Evolutionary conservation across 2,888 invertebrate genomes (phyloP).

Genomic region (Pollenia amentaria): DNA sequence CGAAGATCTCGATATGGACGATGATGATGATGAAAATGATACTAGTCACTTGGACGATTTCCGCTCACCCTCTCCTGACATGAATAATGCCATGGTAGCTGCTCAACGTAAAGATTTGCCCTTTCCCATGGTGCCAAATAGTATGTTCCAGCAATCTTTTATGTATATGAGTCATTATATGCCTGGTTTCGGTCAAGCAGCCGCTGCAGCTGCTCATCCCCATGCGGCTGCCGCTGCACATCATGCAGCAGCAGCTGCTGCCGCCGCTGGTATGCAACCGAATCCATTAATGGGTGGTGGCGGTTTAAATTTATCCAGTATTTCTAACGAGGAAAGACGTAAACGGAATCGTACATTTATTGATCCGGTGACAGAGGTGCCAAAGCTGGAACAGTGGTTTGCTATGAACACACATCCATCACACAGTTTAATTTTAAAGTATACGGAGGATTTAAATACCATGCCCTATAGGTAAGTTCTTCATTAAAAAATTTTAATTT

Average conservation of each 20-base stretch:
- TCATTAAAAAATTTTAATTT: not conserved
- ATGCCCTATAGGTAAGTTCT: conserved; percentile 91
- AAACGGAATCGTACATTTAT: conserved; percentile 99
- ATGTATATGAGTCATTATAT: conserved; percentile 97
- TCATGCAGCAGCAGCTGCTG: conserved; percentile 85
- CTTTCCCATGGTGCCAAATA: conserved; percentile 93
- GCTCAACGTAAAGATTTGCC: conserved; percentile 87
- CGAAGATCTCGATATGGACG: conserved; percentile 83
- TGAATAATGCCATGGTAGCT: conserved; percentile 78
- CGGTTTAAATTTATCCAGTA: conserved; percentile 87
- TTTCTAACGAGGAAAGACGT: conserved; percentile 93
- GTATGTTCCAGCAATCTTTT: conserved; percentile 95
- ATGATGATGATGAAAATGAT: conserved; percentile 84
- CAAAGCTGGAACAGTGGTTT: conserved; percentile 97
- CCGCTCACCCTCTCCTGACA: conserved; percentile 82
- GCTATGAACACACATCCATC: conserved; percentile 99
- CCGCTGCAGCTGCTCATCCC: conserved; percentile 80
- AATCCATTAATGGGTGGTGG: conserved; percentile 84
- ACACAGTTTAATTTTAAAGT: conserved; percentile 98
- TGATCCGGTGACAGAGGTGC: conserved; percentile 99
- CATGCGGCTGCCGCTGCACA: conserved; percentile 81
- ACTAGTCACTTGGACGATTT: conserved; percentile 83
- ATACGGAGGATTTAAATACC: conserved; percentile 97
- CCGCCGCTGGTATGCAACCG: conserved; percentile 80
- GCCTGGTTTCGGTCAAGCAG: conserved; percentile 87